Conservation (phyloP, 1,140 invertebrate genomes). For the Intoshia linei region DNA sequence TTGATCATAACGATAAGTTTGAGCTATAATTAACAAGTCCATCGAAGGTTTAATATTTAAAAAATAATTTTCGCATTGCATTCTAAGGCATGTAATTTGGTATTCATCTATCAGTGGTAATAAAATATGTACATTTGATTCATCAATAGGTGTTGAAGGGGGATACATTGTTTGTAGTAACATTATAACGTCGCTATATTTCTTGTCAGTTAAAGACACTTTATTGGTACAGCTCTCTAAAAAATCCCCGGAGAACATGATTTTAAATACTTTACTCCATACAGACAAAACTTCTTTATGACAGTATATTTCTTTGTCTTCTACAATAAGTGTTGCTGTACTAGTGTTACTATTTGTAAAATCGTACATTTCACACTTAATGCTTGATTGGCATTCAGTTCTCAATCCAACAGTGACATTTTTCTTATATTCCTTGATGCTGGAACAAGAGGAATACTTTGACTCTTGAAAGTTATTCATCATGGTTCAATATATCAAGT, state of each 20-base stretch:
- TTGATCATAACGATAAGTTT: too few relatives aligned
- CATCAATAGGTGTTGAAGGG: constrained; percentile 12
- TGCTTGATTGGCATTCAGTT: too few relatives aligned
- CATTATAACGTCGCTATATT: constrained; percentile 10
- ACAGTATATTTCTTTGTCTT: constrained; percentile 10
- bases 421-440: too few relatives aligned
- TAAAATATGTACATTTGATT: constrained; percentile 10
- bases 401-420: too few relatives aligned
- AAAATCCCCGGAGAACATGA: constrained; percentile 12
- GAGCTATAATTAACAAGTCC: constrained; percentile 9
- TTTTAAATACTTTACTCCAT: constrained; percentile 14
- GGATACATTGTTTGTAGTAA: constrained; percentile 15
- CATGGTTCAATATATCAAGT: too few relatives aligned
- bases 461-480: too few relatives aligned
- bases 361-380: too few relatives aligned
- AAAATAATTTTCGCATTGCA: constrained; percentile 12
- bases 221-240: constrained; percentile 9
- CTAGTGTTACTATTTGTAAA: too few relatives aligned
- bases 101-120: constrained; percentile 12
- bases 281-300: constrained; percentile 12
- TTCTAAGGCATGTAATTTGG: constrained; percentile 11
- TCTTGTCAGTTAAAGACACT: constrained; percentile 11
- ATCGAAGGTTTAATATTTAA: constrained; percentile 8
- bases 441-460: too few relatives aligned
- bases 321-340: too few relatives aligned